These are phyloP conservation scores for Pyrocephalus nanus DNA, from an alignment of 2,797 vertebrate species.

Conservation along the genomic window DNA sequence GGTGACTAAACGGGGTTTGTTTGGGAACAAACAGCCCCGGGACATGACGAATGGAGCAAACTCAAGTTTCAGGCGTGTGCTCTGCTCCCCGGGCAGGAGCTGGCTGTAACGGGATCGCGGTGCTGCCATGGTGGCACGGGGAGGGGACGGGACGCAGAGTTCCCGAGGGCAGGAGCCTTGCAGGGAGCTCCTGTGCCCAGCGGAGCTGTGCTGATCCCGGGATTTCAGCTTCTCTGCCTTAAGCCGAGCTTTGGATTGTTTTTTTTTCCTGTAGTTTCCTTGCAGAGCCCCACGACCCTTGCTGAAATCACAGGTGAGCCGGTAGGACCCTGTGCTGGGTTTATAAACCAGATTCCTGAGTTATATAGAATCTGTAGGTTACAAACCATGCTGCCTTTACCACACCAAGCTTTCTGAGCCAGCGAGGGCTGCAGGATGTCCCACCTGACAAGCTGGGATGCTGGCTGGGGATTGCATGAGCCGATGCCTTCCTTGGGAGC, in stretches of 20 bases:
- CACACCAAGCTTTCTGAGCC: neutral
- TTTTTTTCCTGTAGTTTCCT: neutral
- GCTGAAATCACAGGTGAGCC: accelerated
- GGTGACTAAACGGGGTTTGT: slow-evolving; percentile 52
- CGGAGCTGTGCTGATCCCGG: neutral
- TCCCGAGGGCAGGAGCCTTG: neutral
- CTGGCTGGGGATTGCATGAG: neutral
- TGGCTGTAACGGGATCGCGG: neutral
- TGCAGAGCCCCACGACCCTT: neutral
- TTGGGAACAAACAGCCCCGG: slow-evolving; percentile 51
- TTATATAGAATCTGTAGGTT: neutral
- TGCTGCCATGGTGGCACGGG: neutral
- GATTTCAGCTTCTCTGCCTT: neutral
- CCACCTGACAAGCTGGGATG: neutral
- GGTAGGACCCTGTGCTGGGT: neutral
- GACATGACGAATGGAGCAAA: slow-evolving; percentile 38
- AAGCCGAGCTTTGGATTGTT: neutral
- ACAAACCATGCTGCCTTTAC: neutral
- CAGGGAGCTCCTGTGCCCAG: neutral
- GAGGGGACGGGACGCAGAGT: neutral
- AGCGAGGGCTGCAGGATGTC: neutral
- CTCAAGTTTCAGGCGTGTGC: slow-evolving; percentile 53
- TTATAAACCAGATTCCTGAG: neutral
- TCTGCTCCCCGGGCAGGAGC: neutral
- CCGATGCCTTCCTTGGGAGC: neutral